These are phyloP conservation scores for Pangasius djambal DNA, from an alignment of 2,797 vertebrate genomes.

Conservation along the genomic window DNA sequence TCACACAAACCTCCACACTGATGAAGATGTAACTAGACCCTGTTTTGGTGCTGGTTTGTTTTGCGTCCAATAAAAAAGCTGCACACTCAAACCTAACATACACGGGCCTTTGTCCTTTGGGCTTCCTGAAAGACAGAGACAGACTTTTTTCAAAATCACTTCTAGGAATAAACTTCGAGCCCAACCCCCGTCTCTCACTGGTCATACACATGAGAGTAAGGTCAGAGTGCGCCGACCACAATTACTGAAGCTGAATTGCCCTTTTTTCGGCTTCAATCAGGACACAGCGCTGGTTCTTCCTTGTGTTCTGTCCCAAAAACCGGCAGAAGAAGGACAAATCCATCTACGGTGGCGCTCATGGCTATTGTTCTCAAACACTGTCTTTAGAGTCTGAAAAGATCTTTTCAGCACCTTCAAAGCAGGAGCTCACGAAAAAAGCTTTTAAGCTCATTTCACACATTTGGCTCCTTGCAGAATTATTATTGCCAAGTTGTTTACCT, in stretches of 20 bases:
- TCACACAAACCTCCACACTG: not conserved
- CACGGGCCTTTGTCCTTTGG: slow-evolving; percentile 14
- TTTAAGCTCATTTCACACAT: slow-evolving; percentile 56
- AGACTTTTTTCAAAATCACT: slow-evolving; percentile 33
- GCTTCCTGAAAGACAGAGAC: not conserved
- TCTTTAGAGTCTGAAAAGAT: slow-evolving; percentile 47
- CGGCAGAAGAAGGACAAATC: slow-evolving; percentile 19
- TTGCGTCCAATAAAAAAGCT: not conserved
- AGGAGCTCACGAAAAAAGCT: slow-evolving; percentile 45
- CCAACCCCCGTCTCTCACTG: slow-evolving; percentile 65
- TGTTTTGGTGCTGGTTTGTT: not conserved
- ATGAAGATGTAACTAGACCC: not conserved
- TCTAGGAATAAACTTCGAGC: slow-evolving; percentile 60
- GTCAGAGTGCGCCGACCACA: slow-evolving; percentile 75
- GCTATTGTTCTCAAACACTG: slow-evolving; percentile 37
- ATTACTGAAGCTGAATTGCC: slow-evolving; percentile 72
- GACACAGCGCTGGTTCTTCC: slow-evolving; percentile 65
- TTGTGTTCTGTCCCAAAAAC: slow-evolving; percentile 58
- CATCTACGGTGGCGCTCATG: slow-evolving; percentile 41
- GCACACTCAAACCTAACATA: not conserved
- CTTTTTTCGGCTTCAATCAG: slow-evolving; percentile 71
- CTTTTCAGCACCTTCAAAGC: slow-evolving; percentile 47
- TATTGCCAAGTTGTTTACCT: slow-evolving; percentile 55
- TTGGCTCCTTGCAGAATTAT: slow-evolving; percentile 47
- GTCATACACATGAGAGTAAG: slow-evolving; percentile 64